Evolutionary conservation across 2,797 vertebrate species (phyloP).

Genomic region (Scolopax bukidnonensis): DNA sequence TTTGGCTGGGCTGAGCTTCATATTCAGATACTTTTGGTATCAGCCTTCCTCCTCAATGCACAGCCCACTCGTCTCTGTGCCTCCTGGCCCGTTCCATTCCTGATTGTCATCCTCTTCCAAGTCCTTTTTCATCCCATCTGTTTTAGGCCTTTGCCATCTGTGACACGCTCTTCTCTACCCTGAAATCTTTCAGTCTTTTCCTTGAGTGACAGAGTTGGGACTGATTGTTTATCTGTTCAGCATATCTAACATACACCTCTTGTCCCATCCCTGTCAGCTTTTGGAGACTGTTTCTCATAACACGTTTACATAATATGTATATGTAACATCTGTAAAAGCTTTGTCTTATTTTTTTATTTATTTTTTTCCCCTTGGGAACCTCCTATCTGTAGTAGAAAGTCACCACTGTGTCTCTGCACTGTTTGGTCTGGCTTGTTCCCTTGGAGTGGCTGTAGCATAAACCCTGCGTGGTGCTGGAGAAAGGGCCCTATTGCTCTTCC

Average conservation of each 20-base stretch:
- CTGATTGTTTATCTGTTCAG: not conserved
- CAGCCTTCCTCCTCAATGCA: not conserved
- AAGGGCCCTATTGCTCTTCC: not conserved
- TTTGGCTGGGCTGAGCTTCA: not conserved
- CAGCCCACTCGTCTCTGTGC: not conserved
- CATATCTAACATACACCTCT: not conserved
- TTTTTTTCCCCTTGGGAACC: rapidly evolving
- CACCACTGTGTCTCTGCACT: rapidly evolving
- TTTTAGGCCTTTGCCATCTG: constrained; percentile 21
- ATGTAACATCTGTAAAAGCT: not conserved
- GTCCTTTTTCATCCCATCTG: constrained; percentile 3
- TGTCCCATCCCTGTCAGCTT: not conserved
- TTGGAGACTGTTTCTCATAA: not conserved
- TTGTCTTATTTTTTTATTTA: not conserved
- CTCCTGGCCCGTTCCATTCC: not conserved
- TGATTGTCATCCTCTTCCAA: not conserved
- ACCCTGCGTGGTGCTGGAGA: not conserved
- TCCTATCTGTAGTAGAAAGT: not conserved
- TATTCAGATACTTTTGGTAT: not conserved
- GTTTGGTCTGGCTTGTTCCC: not conserved
- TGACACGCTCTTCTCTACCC: not conserved
- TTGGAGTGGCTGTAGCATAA: not conserved
- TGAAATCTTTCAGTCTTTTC: not conserved
- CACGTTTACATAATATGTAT: not conserved
- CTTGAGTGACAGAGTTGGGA: not conserved